Conservation (phyloP, 1,140 invertebrate genomes). For the Lepidurus packardi region DNA sequence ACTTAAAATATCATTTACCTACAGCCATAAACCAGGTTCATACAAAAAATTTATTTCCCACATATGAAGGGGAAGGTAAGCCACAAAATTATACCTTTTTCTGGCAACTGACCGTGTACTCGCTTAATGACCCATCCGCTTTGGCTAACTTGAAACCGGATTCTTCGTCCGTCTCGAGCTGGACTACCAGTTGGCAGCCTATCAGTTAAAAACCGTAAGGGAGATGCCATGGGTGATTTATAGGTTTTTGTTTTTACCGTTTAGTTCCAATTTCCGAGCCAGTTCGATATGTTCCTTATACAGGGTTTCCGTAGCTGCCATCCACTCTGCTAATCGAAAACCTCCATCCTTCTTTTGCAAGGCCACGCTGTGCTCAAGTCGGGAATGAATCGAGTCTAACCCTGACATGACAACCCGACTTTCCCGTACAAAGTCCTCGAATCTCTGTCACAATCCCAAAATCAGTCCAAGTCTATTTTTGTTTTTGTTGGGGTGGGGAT, state of each 20-base stretch:
- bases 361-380: conserved; percentile 28
- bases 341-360: conserved; percentile 33
- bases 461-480: conserved; percentile 15
- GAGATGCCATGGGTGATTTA: neutral
- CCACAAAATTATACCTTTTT: conserved; percentile 20
- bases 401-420: conserved; percentile 39
- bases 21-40: conserved; percentile 6
- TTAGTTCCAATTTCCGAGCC: conserved; percentile 32
- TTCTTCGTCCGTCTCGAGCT: conserved; percentile 42
- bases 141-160: conserved; percentile 40
- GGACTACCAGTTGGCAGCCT: conserved; percentile 45
- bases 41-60: neutral
- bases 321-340: conserved; percentile 33
- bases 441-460: conserved; percentile 38
- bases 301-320: conserved; percentile 29
- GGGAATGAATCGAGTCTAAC: conserved; percentile 38
- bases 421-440: conserved; percentile 44
- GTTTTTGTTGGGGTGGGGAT: neutral
- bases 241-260: neutral
- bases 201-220: neutral
- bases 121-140: conserved; percentile 42
- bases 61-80: too few species aligned
- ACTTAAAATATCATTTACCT: conserved; percentile 31
- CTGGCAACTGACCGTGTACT: conserved; percentile 39
- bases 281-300: conserved; percentile 26